phyloP scores from a whole-genome alignment of 1,140 invertebrate species.

The Nephila pilipes region DNA sequence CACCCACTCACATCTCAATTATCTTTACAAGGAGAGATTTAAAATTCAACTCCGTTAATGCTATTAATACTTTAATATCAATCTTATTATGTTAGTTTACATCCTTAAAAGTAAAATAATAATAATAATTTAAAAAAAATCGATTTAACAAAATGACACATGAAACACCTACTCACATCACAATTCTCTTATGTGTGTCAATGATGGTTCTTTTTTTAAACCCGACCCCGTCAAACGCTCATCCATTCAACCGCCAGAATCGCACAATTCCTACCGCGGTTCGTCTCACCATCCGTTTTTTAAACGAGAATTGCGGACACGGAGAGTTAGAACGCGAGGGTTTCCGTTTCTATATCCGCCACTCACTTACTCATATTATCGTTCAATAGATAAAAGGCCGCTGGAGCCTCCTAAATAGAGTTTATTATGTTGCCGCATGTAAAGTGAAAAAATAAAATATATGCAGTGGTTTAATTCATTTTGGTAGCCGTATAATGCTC shows the following conservation, averaged over 20 bases:
- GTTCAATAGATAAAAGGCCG: slow-evolving; percentile 45
- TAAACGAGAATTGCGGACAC: slow-evolving; percentile 20
- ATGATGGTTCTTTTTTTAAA: background rate
- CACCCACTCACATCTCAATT: no score
- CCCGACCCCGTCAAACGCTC: background rate
- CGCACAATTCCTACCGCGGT: background rate
- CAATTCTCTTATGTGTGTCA: background rate
- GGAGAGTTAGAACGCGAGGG: slow-evolving; percentile 9
- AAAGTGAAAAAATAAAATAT: background rate
- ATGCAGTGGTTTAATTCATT: background rate
- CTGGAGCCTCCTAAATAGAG: background rate
- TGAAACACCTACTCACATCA: no score
- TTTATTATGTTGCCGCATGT: slow-evolving; percentile 23
- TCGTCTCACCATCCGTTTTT: slow-evolving; percentile 8
- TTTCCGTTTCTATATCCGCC: slow-evolving; percentile 51
- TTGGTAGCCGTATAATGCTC: background rate
- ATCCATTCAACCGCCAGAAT: background rate
- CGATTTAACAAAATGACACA: no score
- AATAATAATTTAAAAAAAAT: no score
- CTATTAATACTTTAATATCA: no score
- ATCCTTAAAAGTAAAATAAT: no score
- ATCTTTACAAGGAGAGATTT: no score
- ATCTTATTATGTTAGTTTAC: no score
- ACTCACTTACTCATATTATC: slow-evolving; percentile 59
- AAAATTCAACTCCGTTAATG: no score